These are phyloP conservation scores for Polyergus mexicanus DNA, from an alignment of 1,140 invertebrate species.

Conservation along the genomic window DNA sequence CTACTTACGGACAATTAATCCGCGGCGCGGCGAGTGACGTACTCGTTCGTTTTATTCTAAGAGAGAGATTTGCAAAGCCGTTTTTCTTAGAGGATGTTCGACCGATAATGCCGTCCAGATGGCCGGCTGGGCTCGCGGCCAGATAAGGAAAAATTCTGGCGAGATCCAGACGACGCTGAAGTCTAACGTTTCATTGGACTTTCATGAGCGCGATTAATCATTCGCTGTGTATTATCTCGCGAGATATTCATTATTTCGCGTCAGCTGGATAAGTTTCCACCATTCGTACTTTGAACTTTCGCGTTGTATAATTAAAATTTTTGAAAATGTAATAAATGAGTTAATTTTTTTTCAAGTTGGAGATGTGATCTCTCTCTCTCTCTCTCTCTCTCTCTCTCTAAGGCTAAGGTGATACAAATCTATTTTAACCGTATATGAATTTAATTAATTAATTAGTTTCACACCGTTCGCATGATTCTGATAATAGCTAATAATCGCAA, in stretches of 20 bases:
- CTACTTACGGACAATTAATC: slow-evolving; percentile 49
- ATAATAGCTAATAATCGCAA: slow-evolving; percentile 12
- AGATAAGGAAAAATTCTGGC: slow-evolving; percentile 28
- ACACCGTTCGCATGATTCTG: neutral
- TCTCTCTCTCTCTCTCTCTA: neutral
- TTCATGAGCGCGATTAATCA: slow-evolving; percentile 16
- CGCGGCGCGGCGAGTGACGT: slow-evolving; percentile 7
- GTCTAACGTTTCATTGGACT: neutral
- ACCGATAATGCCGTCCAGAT: slow-evolving; percentile 20
- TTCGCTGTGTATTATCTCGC: slow-evolving; percentile 27
- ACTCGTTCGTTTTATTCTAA: slow-evolving; percentile 37
- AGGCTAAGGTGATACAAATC: neutral
- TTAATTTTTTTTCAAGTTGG: neutral
- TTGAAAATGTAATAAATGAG: no score
- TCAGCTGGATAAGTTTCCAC: neutral
- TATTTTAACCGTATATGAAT: neutral
- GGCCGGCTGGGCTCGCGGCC: slow-evolving; percentile 14
- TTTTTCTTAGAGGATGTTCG: slow-evolving; percentile 4
- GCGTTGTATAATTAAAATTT: neutral
- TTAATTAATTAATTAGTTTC: slow-evolving; percentile 14
- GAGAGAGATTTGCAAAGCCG: slow-evolving; percentile 15
- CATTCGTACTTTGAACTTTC: neutral
- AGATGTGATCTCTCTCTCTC: neutral
- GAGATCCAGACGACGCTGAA: slow-evolving; percentile 26
- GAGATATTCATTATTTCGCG: neutral